Percentiles rank a stretch among this genome's conserved stretches.
Conservation (phyloP, 2,113 vertebrate species). For the Oncorhynchus tshawytscha region DNA sequence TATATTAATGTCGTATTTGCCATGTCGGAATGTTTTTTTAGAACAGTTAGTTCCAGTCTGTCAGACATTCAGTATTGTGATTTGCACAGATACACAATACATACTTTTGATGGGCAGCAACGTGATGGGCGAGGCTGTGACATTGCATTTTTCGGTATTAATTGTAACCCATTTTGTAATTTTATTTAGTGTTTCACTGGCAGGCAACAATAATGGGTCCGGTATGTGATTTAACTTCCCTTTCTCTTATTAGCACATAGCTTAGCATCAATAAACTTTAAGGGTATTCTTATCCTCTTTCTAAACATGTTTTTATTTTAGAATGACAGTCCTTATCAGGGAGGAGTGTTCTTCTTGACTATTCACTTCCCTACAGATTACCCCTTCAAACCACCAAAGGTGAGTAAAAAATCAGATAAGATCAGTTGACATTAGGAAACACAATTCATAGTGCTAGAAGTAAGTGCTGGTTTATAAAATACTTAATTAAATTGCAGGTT, state of each 20-base stretch:
- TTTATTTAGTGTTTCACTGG: slow-evolving; percentile 78
- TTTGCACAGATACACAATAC: not conserved
- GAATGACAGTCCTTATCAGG: slow-evolving; percentile 82
- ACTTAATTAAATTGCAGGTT: slow-evolving; percentile 61
- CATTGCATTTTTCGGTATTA: too few species aligned
- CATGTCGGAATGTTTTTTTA: too few species aligned
- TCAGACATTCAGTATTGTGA: not conserved
- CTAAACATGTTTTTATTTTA: slow-evolving; percentile 36
- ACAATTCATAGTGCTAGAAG: not conserved
- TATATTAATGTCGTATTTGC: not conserved
- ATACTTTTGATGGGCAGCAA: not conserved
- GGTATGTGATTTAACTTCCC: slow-evolving; percentile 60
- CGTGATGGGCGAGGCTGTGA: too few species aligned
- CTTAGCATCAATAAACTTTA: not conserved
- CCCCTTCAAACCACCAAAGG: slow-evolving; percentile 83
- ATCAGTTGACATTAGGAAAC: not conserved
- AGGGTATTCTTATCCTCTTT: not conserved
- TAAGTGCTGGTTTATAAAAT: not conserved
- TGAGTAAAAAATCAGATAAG: slow-evolving; percentile 33
- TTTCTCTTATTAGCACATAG: not conserved
- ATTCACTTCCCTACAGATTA: slow-evolving; percentile 84
- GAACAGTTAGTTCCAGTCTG: not conserved
- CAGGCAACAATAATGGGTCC: slow-evolving; percentile 84
- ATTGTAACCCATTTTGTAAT: not conserved
- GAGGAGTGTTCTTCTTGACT: slow-evolving; percentile 81